These are phyloP conservation scores for Charina bottae DNA, from an alignment of 2,113 vertebrate genomes.

Conservation along the genomic window DNA sequence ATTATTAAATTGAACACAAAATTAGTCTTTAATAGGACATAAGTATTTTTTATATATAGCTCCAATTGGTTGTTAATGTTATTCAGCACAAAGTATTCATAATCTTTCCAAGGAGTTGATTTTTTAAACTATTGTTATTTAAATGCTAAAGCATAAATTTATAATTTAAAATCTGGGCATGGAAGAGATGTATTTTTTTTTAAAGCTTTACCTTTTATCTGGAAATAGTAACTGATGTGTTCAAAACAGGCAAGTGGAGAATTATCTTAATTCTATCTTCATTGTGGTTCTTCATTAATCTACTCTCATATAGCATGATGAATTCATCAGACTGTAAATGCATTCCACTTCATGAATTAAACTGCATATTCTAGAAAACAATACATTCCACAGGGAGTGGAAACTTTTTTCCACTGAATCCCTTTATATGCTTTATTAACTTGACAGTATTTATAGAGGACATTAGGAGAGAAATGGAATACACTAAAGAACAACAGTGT, in stretches of 20 bases:
- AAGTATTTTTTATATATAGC: constrained; percentile 22
- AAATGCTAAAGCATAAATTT: constrained; percentile 33
- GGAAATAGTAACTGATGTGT: constrained; percentile 45
- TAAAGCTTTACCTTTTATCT: constrained; percentile 10
- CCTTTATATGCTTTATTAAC: neutral
- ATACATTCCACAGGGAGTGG: too few relatives aligned
- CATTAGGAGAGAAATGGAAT: neutral
- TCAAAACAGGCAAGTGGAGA: constrained; percentile 40
- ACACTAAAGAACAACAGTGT: neutral
- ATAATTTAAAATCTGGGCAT: constrained; percentile 37
- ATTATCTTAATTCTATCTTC: neutral
- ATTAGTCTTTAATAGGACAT: constrained; percentile 29
- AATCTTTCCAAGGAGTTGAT: constrained; percentile 17
- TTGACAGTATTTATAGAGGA: neutral
- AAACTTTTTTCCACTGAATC: neutral
- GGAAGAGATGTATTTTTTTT: constrained; percentile 34
- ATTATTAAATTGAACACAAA: constrained; percentile 35
- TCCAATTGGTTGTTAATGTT: constrained; percentile 36
- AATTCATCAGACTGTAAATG: constrained; percentile 15
- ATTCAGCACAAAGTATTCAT: constrained; percentile 22
- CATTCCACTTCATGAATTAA: neutral
- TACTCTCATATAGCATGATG: constrained; percentile 14
- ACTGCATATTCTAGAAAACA: neutral
- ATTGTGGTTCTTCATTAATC: constrained; percentile 13
- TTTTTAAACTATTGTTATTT: constrained; percentile 27